Base-by-base conservation (phyloP, 1,140 invertebrate species). In the Drosophila aff. region DNA sequence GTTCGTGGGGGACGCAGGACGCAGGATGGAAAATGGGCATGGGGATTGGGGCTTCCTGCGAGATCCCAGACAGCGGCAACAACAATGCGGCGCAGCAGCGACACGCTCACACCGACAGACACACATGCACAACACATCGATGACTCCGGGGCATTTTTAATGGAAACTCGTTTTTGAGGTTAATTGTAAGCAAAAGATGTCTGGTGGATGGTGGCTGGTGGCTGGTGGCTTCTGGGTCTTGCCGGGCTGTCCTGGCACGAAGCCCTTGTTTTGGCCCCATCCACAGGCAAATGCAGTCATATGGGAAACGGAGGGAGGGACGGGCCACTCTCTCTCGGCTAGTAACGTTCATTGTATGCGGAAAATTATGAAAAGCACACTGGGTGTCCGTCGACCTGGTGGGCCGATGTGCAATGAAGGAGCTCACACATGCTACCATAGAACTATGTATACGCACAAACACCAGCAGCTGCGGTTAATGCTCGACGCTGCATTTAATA, bases 91-190 rank as follows among this genome's bases (percentile, higher is more conserved):
- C 73, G 44, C 18, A 60, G 11, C 44, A 68, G 40, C 26, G 53
- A 66, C 21, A 60, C 53, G 41, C 38, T 41, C 50, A 36, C 44
- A 55, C 50, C 31, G 13, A 52, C 49, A 31, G 47, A 63, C 53
- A 71, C 65, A 63, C 62, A 59, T 53, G 65, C 41, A 47, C 62
- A 60, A 44, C 68, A 77, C 84, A 79, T 85, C 86, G 86, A 86
- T 91, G 86, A 91, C 89, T 91, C 76, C 71, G 71, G 89, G 89
- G 83, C 89, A 91, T 91, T 91, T 91, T 91, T 91, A 91, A 91
- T 91, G 89, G 89, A 91, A 91, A 91, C 84, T 91, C 89, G 87
- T 89, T 91, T 91, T 91, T 91, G 89, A 89, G 89, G 89, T 91
- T 91, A 91, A 91, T 91, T 91, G 89, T 89, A 81, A 90, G 84